Percentiles rank a stretch among this genome's conserved stretches.
Conservation (phyloP, 2,888 invertebrate genomes). For the Morpho achilles region DNA sequence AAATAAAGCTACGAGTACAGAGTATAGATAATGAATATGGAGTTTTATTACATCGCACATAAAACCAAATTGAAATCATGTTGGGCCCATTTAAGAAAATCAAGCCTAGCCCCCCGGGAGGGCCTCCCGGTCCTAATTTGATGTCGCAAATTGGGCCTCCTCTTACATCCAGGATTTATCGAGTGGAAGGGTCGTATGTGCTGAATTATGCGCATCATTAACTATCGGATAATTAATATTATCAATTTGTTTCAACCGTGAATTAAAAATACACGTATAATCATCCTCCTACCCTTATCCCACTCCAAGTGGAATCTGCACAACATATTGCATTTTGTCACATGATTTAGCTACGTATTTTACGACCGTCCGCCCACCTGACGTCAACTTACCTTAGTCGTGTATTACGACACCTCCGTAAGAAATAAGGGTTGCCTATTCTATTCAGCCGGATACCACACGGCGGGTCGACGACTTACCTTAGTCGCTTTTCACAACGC, state of each 20-base stretch:
- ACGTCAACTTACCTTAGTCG: too few relatives aligned
- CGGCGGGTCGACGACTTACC: too few relatives aligned
- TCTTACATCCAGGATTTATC: conserved; percentile 23
- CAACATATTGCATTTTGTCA: too few relatives aligned
- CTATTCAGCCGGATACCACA: too few relatives aligned
- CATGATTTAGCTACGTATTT: too few relatives aligned
- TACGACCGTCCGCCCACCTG: too few relatives aligned
- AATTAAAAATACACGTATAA: too few relatives aligned
- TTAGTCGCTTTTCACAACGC: too few relatives aligned
- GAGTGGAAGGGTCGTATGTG: conserved; percentile 23
- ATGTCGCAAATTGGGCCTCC: conserved; percentile 35
- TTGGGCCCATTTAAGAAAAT: conserved; percentile 17
- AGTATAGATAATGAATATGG: conserved; percentile 1
- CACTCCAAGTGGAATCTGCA: too few relatives aligned
- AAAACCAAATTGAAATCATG: conserved; percentile 15
- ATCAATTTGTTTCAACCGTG: not conserved
- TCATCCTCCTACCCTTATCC: too few relatives aligned
- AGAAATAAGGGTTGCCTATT: too few relatives aligned
- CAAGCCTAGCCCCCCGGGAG: conserved; percentile 15
- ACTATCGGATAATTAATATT: conserved; percentile 15
- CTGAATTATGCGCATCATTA: conserved; percentile 24
- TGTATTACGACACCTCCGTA: too few relatives aligned
- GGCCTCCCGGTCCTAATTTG: conserved; percentile 28
- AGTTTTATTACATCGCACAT: conserved; percentile 8
- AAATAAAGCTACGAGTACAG: not conserved